These are phyloP conservation scores for Sarcophaga rosellei DNA, from an alignment of 2,888 invertebrate species.

Conservation along the genomic window DNA sequence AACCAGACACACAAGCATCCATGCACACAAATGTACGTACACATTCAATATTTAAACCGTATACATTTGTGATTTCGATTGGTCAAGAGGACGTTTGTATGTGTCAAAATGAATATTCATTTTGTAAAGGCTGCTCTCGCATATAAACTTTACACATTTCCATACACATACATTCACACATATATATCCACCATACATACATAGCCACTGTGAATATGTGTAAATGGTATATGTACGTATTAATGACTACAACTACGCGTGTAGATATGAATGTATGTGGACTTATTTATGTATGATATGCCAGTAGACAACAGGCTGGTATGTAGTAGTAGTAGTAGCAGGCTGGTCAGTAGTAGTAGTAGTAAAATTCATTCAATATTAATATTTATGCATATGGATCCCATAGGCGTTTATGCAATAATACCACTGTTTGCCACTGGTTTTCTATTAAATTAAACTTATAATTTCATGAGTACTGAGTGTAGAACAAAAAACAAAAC, in stretches of 20 bases:
- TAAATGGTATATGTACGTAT: background rate
- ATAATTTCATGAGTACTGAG: constrained; percentile 41
- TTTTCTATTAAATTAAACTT: constrained; percentile 67
- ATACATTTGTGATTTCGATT: constrained; percentile 52
- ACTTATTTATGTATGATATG: background rate
- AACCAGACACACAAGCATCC: background rate
- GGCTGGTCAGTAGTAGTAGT: no score
- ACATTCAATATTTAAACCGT: constrained; percentile 27
- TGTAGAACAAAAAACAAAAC: constrained; percentile 6
- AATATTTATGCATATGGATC: constrained; percentile 61
- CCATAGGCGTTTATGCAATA: constrained; percentile 68
- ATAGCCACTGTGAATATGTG: no score
- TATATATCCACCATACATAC: background rate
- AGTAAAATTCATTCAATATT: constrained; percentile 63
- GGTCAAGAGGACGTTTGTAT: constrained; percentile 55
- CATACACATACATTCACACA: constrained; percentile 3
- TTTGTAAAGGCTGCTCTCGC: constrained; percentile 39
- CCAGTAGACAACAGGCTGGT: no score
- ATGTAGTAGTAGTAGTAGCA: background rate
- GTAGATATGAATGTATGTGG: background rate
- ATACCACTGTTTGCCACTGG: constrained; percentile 67
- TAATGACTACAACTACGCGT: constrained; percentile 5
- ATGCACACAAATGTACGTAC: background rate
- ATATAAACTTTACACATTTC: constrained; percentile 26
- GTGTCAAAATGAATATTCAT: constrained; percentile 68